Evolutionary conservation across 2,113 vertebrate species (phyloP).

Genomic region (Physeter macrocephalus): DNA sequence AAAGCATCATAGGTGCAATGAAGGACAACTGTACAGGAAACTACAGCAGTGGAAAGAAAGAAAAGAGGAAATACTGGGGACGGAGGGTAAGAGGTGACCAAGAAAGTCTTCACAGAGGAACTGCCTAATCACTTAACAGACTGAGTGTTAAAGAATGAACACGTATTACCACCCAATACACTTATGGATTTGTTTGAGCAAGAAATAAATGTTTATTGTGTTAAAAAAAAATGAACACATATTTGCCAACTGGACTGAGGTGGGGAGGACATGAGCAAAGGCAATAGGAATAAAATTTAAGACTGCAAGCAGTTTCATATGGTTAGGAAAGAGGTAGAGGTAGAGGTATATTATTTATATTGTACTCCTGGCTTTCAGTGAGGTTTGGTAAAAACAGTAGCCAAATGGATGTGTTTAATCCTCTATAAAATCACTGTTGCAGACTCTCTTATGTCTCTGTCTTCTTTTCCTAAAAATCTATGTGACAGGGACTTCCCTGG

Average conservation of each 20-base stretch:
- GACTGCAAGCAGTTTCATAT: background rate
- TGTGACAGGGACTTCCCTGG: no score
- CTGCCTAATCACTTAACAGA: background rate
- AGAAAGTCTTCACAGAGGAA: background rate
- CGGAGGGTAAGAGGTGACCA: background rate
- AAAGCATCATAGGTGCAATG: background rate
- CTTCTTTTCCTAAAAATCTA: background rate
- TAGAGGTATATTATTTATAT: background rate
- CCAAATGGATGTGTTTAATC: background rate
- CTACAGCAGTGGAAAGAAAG: background rate
- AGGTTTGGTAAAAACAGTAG: background rate
- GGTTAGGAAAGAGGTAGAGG: background rate
- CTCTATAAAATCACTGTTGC: background rate
- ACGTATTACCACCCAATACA: background rate
- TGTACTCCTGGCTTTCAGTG: background rate
- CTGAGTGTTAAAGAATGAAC: background rate
- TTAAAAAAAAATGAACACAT: background rate
- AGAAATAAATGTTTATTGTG: no score
- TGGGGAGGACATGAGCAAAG: background rate
- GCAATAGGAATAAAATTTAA: background rate
- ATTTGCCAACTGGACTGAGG: background rate
- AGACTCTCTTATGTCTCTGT: background rate
- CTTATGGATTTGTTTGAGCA: no score
- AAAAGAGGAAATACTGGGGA: background rate
- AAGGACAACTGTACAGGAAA: background rate